phyloP scores from a whole-genome alignment of 2,888 invertebrate species.

The Melikaiella ostensackeni region DNA sequence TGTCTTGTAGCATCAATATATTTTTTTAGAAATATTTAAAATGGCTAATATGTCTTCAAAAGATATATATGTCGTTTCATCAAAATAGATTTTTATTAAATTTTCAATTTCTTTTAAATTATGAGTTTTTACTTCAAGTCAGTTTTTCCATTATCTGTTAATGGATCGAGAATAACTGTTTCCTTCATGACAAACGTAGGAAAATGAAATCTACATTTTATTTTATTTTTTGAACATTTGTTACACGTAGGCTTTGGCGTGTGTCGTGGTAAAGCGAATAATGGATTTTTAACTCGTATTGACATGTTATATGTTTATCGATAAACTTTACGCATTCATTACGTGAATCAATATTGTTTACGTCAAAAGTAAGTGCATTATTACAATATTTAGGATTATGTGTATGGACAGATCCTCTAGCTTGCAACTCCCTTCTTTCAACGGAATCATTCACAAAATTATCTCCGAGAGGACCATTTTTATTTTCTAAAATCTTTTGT shows the following conservation, averaged over 20 bases:
- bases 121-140: neutral
- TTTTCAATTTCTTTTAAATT: conserved; percentile 7
- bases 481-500: conserved; percentile 24
- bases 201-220: conserved; percentile 13
- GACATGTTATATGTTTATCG: neutral
- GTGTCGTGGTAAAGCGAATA: neutral
- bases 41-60: neutral
- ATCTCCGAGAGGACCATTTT: too few species aligned
- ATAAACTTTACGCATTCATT: conserved; percentile 9
- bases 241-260: neutral
- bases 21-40: neutral
- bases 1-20: conserved; percentile 7
- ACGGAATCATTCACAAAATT: too few species aligned
- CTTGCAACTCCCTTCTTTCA: too few species aligned
- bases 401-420: too few species aligned
- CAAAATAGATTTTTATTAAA: conserved; percentile 11
- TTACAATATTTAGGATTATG: too few species aligned
- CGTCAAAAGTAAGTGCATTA: too few species aligned
- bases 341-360: too few species aligned
- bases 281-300: conserved; percentile 12
- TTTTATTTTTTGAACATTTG: neutral
- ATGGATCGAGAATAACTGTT: conserved; percentile 7
- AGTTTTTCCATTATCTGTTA: neutral
- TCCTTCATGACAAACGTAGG: neutral
- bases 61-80: conserved; percentile 4